These are phyloP conservation scores for Petromus typicus DNA, from an alignment of 2,113 vertebrate genomes.

Conservation along the genomic window DNA sequence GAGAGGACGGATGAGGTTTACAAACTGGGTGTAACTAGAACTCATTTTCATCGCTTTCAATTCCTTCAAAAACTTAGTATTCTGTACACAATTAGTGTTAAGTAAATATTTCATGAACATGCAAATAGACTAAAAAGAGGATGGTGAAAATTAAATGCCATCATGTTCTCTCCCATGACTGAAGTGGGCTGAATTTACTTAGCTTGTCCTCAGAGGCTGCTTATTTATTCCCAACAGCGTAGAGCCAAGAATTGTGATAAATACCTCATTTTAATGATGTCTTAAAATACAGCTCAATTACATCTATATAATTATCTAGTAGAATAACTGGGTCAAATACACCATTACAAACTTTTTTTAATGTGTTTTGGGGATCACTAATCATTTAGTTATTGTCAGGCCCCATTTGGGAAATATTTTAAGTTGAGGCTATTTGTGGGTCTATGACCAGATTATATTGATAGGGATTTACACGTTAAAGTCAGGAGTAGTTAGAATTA, in stretches of 20 bases:
- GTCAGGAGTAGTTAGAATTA: neutral
- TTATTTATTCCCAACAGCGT: slow-evolving; percentile 23
- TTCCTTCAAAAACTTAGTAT: slow-evolving; percentile 37
- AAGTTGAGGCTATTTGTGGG: neutral
- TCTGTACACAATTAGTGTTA: neutral
- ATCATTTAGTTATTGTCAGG: neutral
- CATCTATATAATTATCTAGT: neutral
- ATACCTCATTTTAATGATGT: slow-evolving; percentile 23
- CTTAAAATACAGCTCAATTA: slow-evolving; percentile 33
- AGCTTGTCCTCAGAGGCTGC: neutral
- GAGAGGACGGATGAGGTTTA: neutral
- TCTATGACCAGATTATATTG: neutral
- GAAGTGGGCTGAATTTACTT: neutral
- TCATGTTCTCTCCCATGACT: neutral
- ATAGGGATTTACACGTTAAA: neutral
- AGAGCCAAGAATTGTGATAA: slow-evolving; percentile 8
- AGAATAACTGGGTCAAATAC: neutral
- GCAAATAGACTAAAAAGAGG: slow-evolving; percentile 20
- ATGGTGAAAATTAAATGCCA: slow-evolving; percentile 9
- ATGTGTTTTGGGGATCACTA: neutral
- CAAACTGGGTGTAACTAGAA: neutral
- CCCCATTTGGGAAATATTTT: neutral
- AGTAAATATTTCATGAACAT: slow-evolving; percentile 55
- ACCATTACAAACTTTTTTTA: slow-evolving; percentile 22
- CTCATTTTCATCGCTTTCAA: neutral